Base-by-base conservation (phyloP, 2,113 vertebrate genomes). In the Dasyprocta punctata region DNA sequence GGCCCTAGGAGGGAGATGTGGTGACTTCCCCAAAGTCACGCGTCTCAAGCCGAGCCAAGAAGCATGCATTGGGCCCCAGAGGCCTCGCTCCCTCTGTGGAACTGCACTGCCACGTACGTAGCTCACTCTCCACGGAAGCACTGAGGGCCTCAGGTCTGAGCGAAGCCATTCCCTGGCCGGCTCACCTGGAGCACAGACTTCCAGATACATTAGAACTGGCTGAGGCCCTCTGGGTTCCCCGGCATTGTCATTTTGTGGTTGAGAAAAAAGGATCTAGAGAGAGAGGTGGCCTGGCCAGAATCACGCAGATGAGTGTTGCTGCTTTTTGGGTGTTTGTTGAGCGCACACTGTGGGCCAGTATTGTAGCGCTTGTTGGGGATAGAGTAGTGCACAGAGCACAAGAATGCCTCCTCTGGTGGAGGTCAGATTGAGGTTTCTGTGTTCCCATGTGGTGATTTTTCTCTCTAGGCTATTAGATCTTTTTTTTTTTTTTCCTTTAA, bases 71-170 rank as follows among this genome's bases (percentile, higher is more conserved):
- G 52, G 47, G 33, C 38, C 89, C 28, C 11, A 38, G 78, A 80
- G 47, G 28, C 36, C 30, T 16, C 81, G 71, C 61, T 60, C 47
- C 82, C 54, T 67, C 58, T 63, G 0, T 89, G 60, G 56, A 28
- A 20, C 86, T 75, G 95, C 75, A 87, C 92, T 95, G 96, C 96
- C 96, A 97, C 90, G 96, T 97, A 97, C 90, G 96, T 97, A 95
- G 96, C 96, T 97, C 96, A 89, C 28, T 92, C 28, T 20, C 17
- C 80, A 9, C 83, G 73, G 77, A 89, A 90, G 44, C 82, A 65
- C 36, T 13, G 17, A 4, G 58, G 58, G 38, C 33, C 17, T 2
- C 9, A 33, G 17, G n/a, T 86, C 7, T 75, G 61, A 73, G 85
- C 17, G 75, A 28, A 91, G 87, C 75, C 56, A 1, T 86, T 47